phyloP scores from a whole-genome alignment of 2,888 invertebrate species.

The Drosophila affinis region DNA sequence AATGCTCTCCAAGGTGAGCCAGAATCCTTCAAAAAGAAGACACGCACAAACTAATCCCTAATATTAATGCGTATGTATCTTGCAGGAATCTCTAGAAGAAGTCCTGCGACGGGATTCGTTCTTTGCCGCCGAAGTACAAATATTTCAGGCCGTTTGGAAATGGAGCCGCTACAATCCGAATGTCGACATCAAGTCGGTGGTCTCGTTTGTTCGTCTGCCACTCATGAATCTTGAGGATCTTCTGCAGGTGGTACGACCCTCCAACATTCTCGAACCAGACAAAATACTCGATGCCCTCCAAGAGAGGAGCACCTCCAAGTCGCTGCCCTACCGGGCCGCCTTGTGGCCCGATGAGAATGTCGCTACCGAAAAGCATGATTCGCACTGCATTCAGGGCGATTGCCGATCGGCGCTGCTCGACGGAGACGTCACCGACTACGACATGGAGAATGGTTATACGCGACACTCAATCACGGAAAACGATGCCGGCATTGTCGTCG shows the following conservation, averaged over 20 bases:
- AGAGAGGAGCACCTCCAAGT: slow-evolving; percentile 91
- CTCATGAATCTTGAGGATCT: slow-evolving; percentile 95
- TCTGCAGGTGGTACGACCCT: slow-evolving; percentile 93
- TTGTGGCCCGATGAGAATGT: slow-evolving; percentile 95
- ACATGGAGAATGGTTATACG: slow-evolving; percentile 96
- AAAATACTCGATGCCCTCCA: slow-evolving; percentile 97
- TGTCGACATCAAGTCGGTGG: slow-evolving; percentile 84
- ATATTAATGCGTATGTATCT: too few relatives aligned
- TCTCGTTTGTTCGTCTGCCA: slow-evolving; percentile 90
- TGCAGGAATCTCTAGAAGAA: slow-evolving; percentile 88
- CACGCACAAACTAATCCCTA: too few relatives aligned
- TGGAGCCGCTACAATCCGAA: slow-evolving; percentile 94
- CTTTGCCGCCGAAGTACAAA: slow-evolving; percentile 97
- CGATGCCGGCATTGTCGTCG: slow-evolving; percentile 93
- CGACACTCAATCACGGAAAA: slow-evolving; percentile 92
- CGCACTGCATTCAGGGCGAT: slow-evolving; percentile 95
- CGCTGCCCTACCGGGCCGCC: slow-evolving; percentile 93
- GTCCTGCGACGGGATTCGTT: slow-evolving; percentile 96
- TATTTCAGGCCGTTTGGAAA: slow-evolving; percentile 93
- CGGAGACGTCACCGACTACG: slow-evolving; percentile 93
- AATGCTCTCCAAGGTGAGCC: slow-evolving; percentile 89
- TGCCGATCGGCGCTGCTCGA: slow-evolving; percentile 94
- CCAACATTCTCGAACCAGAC: slow-evolving; percentile 93
- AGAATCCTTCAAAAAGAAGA: too few relatives aligned
- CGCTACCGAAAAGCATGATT: slow-evolving; percentile 91